Evolutionary conservation across 2,113 vertebrate genomes (phyloP), one percentile per base, ranked within the genome.

Genomic region (Ailuropoda melanoleuca): DNA sequence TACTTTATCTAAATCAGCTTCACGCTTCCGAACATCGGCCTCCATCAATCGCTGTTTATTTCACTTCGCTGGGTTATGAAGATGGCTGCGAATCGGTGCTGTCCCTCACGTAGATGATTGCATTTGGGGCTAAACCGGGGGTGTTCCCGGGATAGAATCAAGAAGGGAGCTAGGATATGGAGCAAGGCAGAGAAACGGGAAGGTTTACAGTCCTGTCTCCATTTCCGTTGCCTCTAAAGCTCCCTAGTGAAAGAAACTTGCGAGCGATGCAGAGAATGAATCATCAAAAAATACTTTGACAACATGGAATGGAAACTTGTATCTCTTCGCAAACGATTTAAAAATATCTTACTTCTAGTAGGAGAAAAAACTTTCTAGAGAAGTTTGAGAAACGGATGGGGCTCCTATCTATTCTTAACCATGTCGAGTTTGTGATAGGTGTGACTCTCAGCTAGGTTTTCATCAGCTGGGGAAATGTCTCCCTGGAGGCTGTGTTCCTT

Each of bases 1-100:
- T 86, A 24, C 72, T 97, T 75, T 66, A 78, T 97, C 77, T 96
- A 83, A 88, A 85, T 93, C 53, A 88, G 24, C 81, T 77, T 43
- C 64, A 83, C 46, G 21, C 34, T 80, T 96, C 17, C 1, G 0
- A 83, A 93, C 9, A 81, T 58, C 62, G 29, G 13, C 60, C 80
- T 89, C 66, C 46, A 87, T 92, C 90, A 89, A 4, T 24, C 81
- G 58, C 60, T 48, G 72, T 97, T 97, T 75, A 75, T 78, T 97
- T 94, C 48, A 84, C 21, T 95, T 88, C 34, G 7, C 34, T 58
- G 84, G 56, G 18, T 92, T 95, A 88, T 88, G 88, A 91, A 70
- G 48, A 37, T 62, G 26, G 34, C 50, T 81, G 34, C 4, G 4
- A 10, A 18, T 66, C 24, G 29, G 5, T 55, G 39, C 46, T 92